phyloP scores from a whole-genome alignment of 1,140 invertebrate genomes.

The Dreissena polymorpha region DNA sequence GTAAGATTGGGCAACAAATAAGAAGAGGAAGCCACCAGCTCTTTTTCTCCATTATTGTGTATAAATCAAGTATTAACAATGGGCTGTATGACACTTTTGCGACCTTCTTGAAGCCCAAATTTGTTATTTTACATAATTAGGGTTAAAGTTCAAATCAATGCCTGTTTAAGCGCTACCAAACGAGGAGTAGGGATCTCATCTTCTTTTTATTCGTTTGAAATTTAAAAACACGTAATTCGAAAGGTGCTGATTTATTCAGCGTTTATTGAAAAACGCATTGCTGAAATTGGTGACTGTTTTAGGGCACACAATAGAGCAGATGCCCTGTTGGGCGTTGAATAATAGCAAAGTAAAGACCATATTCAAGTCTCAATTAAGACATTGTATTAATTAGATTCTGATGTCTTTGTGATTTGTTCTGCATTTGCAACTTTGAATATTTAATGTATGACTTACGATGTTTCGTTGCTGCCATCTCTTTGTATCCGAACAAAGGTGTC shows the following conservation, averaged over 20 bases:
- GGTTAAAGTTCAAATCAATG: slow-evolving; percentile 43
- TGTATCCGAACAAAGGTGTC: background rate
- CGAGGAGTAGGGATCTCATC: slow-evolving; percentile 34
- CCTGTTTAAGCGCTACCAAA: slow-evolving; percentile 36
- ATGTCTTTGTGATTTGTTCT: slow-evolving; percentile 24
- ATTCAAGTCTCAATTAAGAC: slow-evolving; percentile 22
- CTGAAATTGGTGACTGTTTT: slow-evolving; percentile 36
- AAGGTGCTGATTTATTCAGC: slow-evolving; percentile 41
- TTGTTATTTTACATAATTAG: slow-evolving; percentile 61
- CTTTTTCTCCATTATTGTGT: slow-evolving; percentile 50
- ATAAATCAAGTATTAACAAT: slow-evolving; percentile 57
- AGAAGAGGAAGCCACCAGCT: slow-evolving; percentile 45
- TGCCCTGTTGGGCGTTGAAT: slow-evolving; percentile 36
- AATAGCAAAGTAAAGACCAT: slow-evolving; percentile 40
- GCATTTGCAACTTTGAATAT: slow-evolving; percentile 12
- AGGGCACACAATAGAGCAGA: slow-evolving; percentile 35
- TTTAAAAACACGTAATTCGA: slow-evolving; percentile 53
- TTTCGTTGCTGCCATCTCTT: background rate
- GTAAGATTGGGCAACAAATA: slow-evolving; percentile 56
- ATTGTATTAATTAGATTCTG: slow-evolving; percentile 38
- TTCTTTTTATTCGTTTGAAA: slow-evolving; percentile 53
- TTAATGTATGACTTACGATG: background rate
- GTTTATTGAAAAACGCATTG: slow-evolving; percentile 54
- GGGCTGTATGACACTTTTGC: slow-evolving; percentile 48
- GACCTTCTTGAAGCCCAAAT: slow-evolving; percentile 49